Evolutionary conservation across 2,797 vertebrate species (phyloP), one percentile per base, ranked within the genome.

Genomic region (Selene dorsalis): DNA sequence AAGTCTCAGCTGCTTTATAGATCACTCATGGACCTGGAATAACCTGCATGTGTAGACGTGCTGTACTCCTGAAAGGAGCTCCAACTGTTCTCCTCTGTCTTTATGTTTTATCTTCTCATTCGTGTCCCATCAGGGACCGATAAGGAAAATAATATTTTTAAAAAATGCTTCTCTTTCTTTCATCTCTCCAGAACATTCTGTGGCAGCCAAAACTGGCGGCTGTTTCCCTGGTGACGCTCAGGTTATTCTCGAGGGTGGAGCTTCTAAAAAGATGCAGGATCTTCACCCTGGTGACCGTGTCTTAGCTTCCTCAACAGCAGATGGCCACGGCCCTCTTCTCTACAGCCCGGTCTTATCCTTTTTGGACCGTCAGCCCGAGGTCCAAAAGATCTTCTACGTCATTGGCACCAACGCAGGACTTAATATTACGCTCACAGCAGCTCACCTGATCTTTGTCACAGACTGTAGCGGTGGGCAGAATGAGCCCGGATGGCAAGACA

Each of bases 191-290:
- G 98, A 99, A 84, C 97, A 99, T 87, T 99, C 98, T 0, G 97
- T 98, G 0, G 98, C 98, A 7, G 97, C 98, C n/a, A 99, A 99
- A 95, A 99, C 97, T 0, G 98, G 98, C 0, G 98, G 98, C 67
- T 99, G 98, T 92, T 99, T 99, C 88, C 96, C 97, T 0, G 96
- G 95, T 2, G 86, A 91, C 65, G 95, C 97, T 0, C 90, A 93
- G 85, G 96, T 97, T 6, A 92, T 85, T 12, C 84, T 97, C 38
- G 95, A 97, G 84, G 92, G 94, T 0, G 97, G 98, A n/a, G 92
- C 84, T 7, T 92, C 85, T 18, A 96, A 87, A 35, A 91, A 91
- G 0, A 91, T 99, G 92, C 93, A 92, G 39, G 94, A 96, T 0
- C 94, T 99, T 74, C 93, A 75, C 64, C 96, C 96, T 0, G 97